Conservation (phyloP, 2,888 invertebrate genomes). For the Ophion costatus region DNA sequence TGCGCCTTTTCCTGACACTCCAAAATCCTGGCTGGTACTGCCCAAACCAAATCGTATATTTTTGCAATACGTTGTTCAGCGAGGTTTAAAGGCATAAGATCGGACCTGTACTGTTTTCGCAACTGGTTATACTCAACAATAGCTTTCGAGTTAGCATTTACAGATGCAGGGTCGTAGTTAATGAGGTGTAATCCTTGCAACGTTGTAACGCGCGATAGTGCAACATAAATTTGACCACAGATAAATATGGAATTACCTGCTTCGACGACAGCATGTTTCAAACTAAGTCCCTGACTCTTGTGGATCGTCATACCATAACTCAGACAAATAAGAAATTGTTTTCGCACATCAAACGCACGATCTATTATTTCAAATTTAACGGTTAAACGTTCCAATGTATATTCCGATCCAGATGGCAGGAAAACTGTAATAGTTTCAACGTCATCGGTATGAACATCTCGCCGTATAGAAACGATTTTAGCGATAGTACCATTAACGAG, state of each 20-base stretch:
- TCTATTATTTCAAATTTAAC: constrained; percentile 42
- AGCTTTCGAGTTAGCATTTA: constrained; percentile 35
- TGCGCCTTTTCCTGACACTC: no score
- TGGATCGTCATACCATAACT: background rate
- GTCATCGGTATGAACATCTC: no score
- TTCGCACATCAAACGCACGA: background rate
- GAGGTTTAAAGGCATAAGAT: constrained; percentile 19
- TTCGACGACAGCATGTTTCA: background rate
- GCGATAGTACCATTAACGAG: no score
- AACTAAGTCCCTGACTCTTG: no score
- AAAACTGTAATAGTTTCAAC: no score
- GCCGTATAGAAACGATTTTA: no score
- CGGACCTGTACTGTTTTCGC: constrained; percentile 53
- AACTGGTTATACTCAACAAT: no score
- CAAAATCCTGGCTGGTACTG: no score
- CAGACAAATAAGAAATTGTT: background rate
- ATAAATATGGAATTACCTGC: background rate
- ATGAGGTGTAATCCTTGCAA: background rate
- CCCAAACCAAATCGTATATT: background rate
- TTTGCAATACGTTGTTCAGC: background rate
- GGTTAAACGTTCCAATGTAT: no score
- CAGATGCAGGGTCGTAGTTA: background rate
- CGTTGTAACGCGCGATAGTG: background rate
- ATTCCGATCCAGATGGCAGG: no score
- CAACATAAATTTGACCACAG: background rate